Conservation (phyloP, 2,797 vertebrate species). For the Harpagifer antarcticus region DNA sequence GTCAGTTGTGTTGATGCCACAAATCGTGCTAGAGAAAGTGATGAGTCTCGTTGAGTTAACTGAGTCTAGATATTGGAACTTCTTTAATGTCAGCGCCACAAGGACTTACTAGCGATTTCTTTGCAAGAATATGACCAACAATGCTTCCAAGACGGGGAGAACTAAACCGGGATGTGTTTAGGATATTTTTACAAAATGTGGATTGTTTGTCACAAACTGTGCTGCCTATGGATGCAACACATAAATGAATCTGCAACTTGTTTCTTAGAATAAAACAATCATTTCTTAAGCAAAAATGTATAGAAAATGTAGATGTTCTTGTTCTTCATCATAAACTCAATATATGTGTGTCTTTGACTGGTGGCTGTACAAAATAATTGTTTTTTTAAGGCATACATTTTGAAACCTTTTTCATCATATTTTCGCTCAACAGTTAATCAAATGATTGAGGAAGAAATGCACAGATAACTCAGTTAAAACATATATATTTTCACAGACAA, state of each 20-base stretch:
- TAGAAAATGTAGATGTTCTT: background rate
- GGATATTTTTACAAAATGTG: background rate
- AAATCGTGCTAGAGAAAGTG: slow-evolving; percentile 1
- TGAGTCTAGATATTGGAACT: background rate
- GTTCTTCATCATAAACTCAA: background rate
- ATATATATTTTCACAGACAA: no score
- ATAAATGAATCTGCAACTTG: background rate
- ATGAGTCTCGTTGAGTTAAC: slow-evolving; percentile 13
- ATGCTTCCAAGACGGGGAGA: background rate
- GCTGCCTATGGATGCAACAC: background rate
- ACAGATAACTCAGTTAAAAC: background rate
- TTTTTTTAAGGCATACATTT: background rate
- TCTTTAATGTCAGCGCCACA: no score
- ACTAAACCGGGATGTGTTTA: background rate
- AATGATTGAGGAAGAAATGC: background rate
- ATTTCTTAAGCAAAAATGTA: background rate
- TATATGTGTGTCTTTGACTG: background rate
- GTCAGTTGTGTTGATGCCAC: slow-evolving; percentile 21
- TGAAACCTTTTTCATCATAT: background rate
- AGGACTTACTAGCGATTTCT: background rate
- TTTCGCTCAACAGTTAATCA: background rate
- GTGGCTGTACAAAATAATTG: background rate
- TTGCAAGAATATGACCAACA: background rate
- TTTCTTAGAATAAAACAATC: background rate
- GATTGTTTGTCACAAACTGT: background rate